phyloP scores from a whole-genome alignment of 2,113 vertebrate genomes.

The Myotis brandtii region DNA sequence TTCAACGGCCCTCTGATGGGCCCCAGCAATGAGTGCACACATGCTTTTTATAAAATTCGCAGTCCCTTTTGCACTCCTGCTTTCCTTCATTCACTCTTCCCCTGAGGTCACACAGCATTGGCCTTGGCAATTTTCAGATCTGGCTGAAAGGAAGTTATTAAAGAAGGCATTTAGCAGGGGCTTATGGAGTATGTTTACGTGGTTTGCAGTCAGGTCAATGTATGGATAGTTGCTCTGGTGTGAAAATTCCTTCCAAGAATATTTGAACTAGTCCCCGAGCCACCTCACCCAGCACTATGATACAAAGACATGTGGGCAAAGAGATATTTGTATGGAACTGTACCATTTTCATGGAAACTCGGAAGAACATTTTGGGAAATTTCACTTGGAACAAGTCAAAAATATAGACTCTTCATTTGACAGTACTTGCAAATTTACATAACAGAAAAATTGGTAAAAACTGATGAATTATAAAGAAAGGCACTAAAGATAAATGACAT shows the following conservation, averaged over 20 bases:
- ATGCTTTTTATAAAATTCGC: not conserved
- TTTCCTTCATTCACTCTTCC: not conserved
- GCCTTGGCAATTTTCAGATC: not conserved
- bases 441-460: not conserved
- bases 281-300: not conserved
- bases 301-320: not conserved
- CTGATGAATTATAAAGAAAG: too few relatives aligned
- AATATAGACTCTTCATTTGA: not conserved
- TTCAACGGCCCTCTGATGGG: not conserved
- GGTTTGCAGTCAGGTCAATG: not conserved
- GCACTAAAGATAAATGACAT: too few relatives aligned
- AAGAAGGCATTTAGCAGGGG: not conserved
- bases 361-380: not conserved
- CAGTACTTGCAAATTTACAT: not conserved
- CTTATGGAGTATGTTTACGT: not conserved
- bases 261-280: not conserved
- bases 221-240: not conserved
- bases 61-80: not conserved
- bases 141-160: not conserved
- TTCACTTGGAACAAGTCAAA: constrained; percentile 19
- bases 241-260: not conserved
- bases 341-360: not conserved
- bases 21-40: not conserved
- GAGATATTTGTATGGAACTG: not conserved
- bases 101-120: not conserved